phyloP scores from a whole-genome alignment of 2,797 vertebrate genomes.

The Coregonus suidteri region DNA sequence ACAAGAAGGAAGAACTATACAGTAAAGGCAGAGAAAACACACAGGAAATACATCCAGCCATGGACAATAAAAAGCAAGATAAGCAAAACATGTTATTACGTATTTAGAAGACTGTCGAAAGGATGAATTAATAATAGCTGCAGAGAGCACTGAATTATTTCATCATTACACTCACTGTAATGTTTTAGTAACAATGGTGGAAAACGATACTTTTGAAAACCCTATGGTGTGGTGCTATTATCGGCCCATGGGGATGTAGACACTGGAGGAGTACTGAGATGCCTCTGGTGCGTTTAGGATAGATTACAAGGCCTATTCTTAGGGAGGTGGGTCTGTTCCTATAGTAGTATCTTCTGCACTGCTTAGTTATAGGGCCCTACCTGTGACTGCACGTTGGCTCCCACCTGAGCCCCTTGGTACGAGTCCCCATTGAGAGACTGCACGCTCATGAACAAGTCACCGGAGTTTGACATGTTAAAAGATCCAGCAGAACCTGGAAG shows the following conservation, averaged over 20 bases:
- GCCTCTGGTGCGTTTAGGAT: background rate
- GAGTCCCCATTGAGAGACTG: slow-evolving; percentile 99
- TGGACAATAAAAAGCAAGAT: background rate
- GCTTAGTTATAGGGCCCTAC: slow-evolving; percentile 65
- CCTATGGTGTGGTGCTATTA: background rate
- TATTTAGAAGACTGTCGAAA: background rate
- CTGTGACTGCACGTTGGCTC: slow-evolving; percentile 99
- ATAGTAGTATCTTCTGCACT: slow-evolving; percentile 22
- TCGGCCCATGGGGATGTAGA: background rate
- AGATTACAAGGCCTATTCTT: slow-evolving; percentile 1
- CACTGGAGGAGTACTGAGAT: background rate
- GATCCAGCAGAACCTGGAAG: slow-evolving; percentile 99
- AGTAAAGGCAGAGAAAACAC: background rate
- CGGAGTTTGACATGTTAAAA: slow-evolving; percentile 99
- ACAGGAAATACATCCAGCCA: background rate
- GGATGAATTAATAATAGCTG: background rate
- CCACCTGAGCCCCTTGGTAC: slow-evolving; percentile 99
- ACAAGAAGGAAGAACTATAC: background rate
- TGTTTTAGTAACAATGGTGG: background rate
- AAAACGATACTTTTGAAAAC: background rate
- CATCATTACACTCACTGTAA: too few relatives aligned
- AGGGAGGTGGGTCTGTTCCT: slow-evolving; percentile 13
- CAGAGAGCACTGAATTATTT: background rate
- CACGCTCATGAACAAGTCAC: slow-evolving; percentile 99
- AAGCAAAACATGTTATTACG: background rate